phyloP scores from a whole-genome alignment of 1,140 invertebrate species.

The Drosophila serrata region DNA sequence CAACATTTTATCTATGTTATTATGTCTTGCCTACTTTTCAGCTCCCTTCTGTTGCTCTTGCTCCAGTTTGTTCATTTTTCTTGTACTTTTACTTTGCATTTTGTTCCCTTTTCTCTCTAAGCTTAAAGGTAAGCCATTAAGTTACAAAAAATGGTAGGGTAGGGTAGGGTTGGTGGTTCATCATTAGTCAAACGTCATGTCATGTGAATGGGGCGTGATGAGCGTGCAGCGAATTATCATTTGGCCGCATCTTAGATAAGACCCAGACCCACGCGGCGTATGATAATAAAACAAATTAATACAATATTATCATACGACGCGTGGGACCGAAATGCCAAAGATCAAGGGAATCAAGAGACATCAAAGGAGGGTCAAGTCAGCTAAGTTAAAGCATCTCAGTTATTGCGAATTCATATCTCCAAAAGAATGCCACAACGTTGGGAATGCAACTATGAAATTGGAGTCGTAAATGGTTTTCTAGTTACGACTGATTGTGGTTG shows the following conservation, averaged over 20 bases:
- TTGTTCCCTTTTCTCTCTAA: slow-evolving; percentile 8
- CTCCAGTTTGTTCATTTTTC: slow-evolving; percentile 5
- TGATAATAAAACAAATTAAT: slow-evolving; percentile 67
- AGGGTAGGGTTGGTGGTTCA: slow-evolving; percentile 4
- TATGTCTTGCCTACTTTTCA: slow-evolving; percentile 45
- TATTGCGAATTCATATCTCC: slow-evolving; percentile 14
- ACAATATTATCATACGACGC: slow-evolving; percentile 67
- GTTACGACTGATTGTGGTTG: slow-evolving; percentile 4
- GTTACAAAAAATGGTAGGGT: slow-evolving; percentile 7
- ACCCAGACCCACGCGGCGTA: slow-evolving; percentile 32
- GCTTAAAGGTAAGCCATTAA: slow-evolving; percentile 40
- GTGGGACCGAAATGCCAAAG: slow-evolving; percentile 39
- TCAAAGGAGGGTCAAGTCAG: slow-evolving; percentile 18
- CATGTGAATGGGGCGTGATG: slow-evolving; percentile 35
- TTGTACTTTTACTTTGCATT: not conserved
- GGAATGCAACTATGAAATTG: slow-evolving; percentile 33
- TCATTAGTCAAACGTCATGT: slow-evolving; percentile 63
- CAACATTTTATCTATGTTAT: slow-evolving; percentile 65
- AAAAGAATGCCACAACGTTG: slow-evolving; percentile 8
- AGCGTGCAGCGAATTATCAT: slow-evolving; percentile 60
- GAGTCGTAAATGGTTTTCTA: slow-evolving; percentile 38
- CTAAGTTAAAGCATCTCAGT: slow-evolving; percentile 10
- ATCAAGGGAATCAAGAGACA: slow-evolving; percentile 15
- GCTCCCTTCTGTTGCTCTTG: slow-evolving; percentile 11
- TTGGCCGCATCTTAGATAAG: slow-evolving; percentile 38